Conservation (phyloP, 30 jellyfish, hydroid and myxozoan genomes). For the Aurelia aurita complex sp. Pacific region DNA sequence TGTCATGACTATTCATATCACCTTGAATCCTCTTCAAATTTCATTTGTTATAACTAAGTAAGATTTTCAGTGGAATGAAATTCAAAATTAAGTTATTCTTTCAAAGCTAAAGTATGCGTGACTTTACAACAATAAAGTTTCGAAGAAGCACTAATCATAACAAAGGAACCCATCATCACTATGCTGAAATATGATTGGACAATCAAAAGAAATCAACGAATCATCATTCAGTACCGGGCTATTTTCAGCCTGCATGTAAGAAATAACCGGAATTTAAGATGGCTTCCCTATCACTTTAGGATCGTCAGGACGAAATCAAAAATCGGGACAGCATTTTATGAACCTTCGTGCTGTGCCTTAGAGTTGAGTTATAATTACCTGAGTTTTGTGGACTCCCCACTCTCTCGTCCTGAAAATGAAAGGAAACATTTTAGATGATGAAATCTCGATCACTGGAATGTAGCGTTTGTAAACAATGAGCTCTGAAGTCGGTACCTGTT, state of each 20-base stretch:
- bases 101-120: too few relatives aligned
- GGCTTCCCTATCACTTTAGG: constrained; percentile 12
- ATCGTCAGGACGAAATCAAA: neutral
- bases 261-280: constrained; percentile 12
- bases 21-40: too few relatives aligned
- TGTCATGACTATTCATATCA: too few relatives aligned
- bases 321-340: too few relatives aligned
- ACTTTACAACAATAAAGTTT: neutral
- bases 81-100: too few relatives aligned
- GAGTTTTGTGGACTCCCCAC: constrained; percentile 52
- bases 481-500: neutral
- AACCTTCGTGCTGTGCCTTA: neutral
- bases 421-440: neutral
- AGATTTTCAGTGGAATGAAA: too few relatives aligned
- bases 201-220: neutral
- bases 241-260: constrained; percentile 34
- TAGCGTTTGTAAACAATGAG: constrained; percentile 1
- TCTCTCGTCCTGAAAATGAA: constrained; percentile 31
- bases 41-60: too few relatives aligned
- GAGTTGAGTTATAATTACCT: constrained; percentile 2
- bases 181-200: constrained; percentile 4
- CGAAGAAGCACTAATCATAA: neutral
- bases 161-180: too few relatives aligned
- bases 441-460: neutral
- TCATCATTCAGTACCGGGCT: constrained; percentile 13